Conservation (phyloP, 1,140 invertebrate genomes). For the Macrosteles quadrilineatus region DNA sequence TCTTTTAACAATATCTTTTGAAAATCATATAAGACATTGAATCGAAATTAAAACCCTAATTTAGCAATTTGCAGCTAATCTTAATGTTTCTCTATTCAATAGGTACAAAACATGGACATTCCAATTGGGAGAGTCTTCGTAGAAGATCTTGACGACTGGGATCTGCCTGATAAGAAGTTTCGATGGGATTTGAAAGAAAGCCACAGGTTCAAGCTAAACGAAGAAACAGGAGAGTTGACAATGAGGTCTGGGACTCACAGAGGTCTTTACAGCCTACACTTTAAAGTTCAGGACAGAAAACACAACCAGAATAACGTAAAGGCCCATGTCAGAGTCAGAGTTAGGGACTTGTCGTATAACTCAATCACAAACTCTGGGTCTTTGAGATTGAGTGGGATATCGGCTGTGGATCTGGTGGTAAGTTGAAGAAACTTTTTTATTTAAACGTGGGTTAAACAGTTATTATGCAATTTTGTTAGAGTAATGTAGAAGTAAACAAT, state of each 20-base stretch:
- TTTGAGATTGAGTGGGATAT: conserved; percentile 88
- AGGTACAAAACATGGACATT: conserved; percentile 88
- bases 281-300: conserved; percentile 84
- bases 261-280: conserved; percentile 81
- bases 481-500: too few species aligned
- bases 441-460: too few species aligned
- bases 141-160: conserved; percentile 97
- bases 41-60: too few species aligned
- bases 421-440: too few species aligned
- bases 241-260: conserved; percentile 90
- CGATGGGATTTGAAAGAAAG: conserved; percentile 85
- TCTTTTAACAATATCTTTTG: too few species aligned
- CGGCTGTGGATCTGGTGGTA: conserved; percentile 93
- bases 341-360: conserved; percentile 92
- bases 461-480: too few species aligned
- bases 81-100: too few species aligned
- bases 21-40: too few species aligned
- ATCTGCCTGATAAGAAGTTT: conserved; percentile 95
- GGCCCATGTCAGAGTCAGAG: conserved; percentile 90
- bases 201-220: conserved; percentile 82
- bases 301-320: conserved; percentile 89
- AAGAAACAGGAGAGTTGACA: conserved; percentile 91
- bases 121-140: conserved; percentile 95
- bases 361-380: conserved; percentile 95
- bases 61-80: too few species aligned